A percentile compares a stretch with the other conserved stretches of the same genome.
phyloP scores from a whole-genome alignment of 1,140 invertebrate genomes.

The Spodoptera litura region DNA sequence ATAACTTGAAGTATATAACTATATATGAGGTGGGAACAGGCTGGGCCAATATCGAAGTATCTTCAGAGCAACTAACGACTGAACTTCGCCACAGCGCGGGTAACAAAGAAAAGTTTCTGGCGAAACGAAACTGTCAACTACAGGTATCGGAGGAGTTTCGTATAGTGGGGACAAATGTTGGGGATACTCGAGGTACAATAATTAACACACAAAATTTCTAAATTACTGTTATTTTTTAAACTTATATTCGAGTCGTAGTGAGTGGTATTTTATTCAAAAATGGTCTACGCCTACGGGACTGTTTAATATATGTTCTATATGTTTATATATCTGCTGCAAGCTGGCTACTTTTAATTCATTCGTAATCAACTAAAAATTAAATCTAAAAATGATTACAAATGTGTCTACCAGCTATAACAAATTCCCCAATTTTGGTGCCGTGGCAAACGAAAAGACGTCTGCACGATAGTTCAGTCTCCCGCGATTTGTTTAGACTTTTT shows the following conservation, averaged over 20 bases:
- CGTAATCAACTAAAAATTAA: too few relatives aligned
- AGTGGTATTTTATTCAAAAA: too few relatives aligned
- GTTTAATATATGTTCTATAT: too few relatives aligned
- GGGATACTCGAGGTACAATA: background rate
- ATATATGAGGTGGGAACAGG: slow-evolving; percentile 23
- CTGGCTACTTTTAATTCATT: too few relatives aligned
- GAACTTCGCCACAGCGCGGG: slow-evolving; percentile 48
- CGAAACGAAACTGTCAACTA: slow-evolving; percentile 61
- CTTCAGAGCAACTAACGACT: slow-evolving; percentile 53
- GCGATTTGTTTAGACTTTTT: slow-evolving; percentile 58
- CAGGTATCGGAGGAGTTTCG: slow-evolving; percentile 54
- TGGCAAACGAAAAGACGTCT: slow-evolving; percentile 26
- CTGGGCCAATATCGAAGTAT: slow-evolving; percentile 38
- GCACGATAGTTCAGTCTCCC: slow-evolving; percentile 47
- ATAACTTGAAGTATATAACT: slow-evolving; percentile 27
- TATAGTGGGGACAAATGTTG: slow-evolving; percentile 31
- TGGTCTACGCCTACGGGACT: too few relatives aligned
- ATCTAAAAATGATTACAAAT: too few relatives aligned
- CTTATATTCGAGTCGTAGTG: too few relatives aligned
- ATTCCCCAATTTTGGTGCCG: slow-evolving; percentile 38
- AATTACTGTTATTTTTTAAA: too few relatives aligned
- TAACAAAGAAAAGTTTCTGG: slow-evolving; percentile 64
- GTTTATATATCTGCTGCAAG: too few relatives aligned
- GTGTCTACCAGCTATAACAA: background rate
- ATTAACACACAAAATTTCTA: background rate